Percentiles rank a stretch among this genome's conserved stretches.
phyloP scores from a whole-genome alignment of 2,888 invertebrate genomes.

The Fissipunctia ypsillon region DNA sequence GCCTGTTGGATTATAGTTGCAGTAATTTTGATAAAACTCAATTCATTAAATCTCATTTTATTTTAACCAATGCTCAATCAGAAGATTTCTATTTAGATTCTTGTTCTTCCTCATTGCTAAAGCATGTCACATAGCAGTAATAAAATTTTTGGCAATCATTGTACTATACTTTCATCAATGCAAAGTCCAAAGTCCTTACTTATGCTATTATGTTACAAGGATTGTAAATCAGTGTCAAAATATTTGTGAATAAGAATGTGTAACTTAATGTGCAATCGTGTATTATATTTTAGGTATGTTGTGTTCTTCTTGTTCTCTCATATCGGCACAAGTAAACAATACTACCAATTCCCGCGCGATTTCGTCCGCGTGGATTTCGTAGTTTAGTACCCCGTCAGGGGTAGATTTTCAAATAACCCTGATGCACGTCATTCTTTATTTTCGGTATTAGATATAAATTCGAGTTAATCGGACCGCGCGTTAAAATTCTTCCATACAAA shows the following conservation, averaged over 20 bases:
- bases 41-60: background rate
- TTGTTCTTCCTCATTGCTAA: constrained; percentile 21
- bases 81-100: background rate
- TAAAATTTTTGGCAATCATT: constrained; percentile 18
- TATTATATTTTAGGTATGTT: background rate
- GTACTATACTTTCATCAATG: background rate
- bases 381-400: too few species aligned
- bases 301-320: background rate
- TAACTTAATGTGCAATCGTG: background rate
- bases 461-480: too few species aligned
- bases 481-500: too few species aligned
- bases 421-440: too few species aligned
- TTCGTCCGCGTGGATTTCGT: too few species aligned
- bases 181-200: constrained; percentile 38
- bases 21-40: background rate
- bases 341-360: too few species aligned
- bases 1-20: background rate
- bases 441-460: too few species aligned
- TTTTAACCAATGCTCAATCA: background rate
- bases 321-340: background rate
- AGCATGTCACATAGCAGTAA: background rate
- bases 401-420: too few species aligned
- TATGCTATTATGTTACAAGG: background rate
- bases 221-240: constrained; percentile 6
- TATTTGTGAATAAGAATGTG: background rate